Evolutionary conservation across 2,797 vertebrate species (phyloP).

Genomic region (Phalanger gymnotis): DNA sequence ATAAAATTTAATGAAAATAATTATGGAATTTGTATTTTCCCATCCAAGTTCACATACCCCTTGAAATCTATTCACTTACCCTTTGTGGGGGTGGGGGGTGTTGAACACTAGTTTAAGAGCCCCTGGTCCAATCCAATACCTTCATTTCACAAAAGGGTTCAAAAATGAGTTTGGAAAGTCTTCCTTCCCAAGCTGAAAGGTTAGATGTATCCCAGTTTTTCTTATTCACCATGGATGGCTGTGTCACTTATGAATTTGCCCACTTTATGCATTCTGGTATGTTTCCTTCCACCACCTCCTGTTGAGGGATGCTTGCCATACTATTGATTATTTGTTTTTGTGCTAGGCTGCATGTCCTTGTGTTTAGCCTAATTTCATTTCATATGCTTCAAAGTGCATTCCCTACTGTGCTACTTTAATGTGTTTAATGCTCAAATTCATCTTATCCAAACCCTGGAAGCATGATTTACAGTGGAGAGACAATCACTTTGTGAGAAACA

Average conservation of each 20-base stretch:
- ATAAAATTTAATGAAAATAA: not conserved
- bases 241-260: not conserved
- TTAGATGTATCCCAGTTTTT: not conserved
- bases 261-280: not conserved
- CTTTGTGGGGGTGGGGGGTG: too few species aligned
- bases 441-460: not conserved
- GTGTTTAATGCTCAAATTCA: not conserved
- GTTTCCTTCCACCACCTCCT: too few species aligned
- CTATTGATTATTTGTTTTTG: not conserved
- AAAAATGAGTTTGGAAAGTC: not conserved
- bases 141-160: not conserved
- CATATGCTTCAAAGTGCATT: not conserved
- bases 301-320: not conserved
- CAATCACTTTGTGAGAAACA: not conserved
- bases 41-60: not conserved
- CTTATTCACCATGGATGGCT: not conserved
- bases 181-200: not conserved
- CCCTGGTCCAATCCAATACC: not conserved
- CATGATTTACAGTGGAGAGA: not conserved
- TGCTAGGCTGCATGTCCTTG: not conserved
- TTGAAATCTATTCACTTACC: too few species aligned
- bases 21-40: not conserved
- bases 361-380: too few species aligned
- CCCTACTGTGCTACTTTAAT: not conserved
- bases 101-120: not conserved